These are phyloP conservation scores for Geophilus truncorum DNA, from an alignment of 2,888 invertebrate species.

Conservation along the genomic window DNA sequence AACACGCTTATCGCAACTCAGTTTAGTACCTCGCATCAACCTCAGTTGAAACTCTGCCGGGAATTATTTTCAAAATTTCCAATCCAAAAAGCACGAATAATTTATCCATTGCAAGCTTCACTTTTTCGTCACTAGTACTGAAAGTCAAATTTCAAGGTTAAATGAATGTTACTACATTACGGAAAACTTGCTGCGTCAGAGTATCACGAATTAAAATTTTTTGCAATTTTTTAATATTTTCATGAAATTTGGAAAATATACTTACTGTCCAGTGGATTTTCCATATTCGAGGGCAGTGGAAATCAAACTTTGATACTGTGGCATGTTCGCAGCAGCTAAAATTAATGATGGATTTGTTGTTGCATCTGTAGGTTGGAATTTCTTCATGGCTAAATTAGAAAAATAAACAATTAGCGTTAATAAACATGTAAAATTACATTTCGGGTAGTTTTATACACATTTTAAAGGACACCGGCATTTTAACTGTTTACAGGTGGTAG, in stretches of 20 bases:
- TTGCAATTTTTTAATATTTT: too few species aligned
- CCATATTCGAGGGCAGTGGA: conserved; percentile 87
- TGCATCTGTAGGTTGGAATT: conserved; percentile 97
- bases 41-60: conserved; percentile 94
- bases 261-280: conserved; percentile 58
- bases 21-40: conserved; percentile 76
- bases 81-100: conserved; percentile 91
- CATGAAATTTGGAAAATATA: conserved; percentile 46
- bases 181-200: neutral
- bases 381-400: conserved; percentile 72
- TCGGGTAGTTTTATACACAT: neutral
- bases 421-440: conserved; percentile 1
- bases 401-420: neutral
- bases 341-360: conserved; percentile 98
- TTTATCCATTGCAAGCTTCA: conserved; percentile 83
- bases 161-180: neutral
- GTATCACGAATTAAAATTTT: neutral
- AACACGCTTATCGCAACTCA: too few species aligned
- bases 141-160: conserved; percentile 40
- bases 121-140: conserved; percentile 66
- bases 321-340: conserved; percentile 85
- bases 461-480: neutral
- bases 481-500: neutral
- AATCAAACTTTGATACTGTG: conserved; percentile 85
- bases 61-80: conserved; percentile 96